These are phyloP conservation scores for Zapus hudsonius DNA, from an alignment of 2,113 vertebrate genomes.

Conservation along the genomic window DNA sequence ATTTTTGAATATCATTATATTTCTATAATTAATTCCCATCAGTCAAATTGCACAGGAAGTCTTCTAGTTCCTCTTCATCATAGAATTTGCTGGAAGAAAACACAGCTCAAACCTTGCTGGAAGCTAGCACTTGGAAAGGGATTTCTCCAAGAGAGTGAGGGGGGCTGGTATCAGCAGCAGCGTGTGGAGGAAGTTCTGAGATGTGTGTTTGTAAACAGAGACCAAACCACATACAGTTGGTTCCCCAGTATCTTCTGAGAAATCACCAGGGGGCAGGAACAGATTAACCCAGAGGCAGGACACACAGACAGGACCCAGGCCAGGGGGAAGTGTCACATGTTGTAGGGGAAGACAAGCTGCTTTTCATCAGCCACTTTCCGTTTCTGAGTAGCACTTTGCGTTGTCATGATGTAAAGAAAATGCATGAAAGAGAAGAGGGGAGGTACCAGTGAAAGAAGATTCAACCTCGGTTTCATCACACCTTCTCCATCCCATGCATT, in stretches of 20 bases:
- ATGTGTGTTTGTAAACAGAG: conserved; percentile 48
- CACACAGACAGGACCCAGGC: conserved; percentile 37
- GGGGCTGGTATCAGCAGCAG: conserved; percentile 12
- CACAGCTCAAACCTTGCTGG: conserved; percentile 70
- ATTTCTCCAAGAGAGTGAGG: conserved; percentile 37
- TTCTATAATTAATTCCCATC: conserved; percentile 81
- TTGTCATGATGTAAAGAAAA: conserved; percentile 70
- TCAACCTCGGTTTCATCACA: conserved; percentile 78
- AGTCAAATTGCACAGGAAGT: conserved; percentile 76
- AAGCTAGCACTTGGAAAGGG: conserved; percentile 67
- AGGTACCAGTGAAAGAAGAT: conserved; percentile 73
- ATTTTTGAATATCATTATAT: conserved; percentile 79
- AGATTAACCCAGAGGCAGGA: conserved; percentile 52
- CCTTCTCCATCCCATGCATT: conserved; percentile 80
- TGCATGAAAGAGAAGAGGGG: conserved; percentile 80
- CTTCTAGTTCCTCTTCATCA: conserved; percentile 65
- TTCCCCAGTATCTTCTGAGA: conserved; percentile 46
- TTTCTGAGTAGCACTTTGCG: conserved; percentile 66
- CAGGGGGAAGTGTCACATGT: conserved; percentile 9
- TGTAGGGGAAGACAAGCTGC: conserved; percentile 62
- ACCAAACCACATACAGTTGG: conserved; percentile 37
- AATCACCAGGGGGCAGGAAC: conserved; percentile 39
- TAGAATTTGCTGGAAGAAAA: conserved; percentile 66
- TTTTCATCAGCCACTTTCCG: conserved; percentile 73
- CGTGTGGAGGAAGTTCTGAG: conserved; percentile 44